A percentile compares a stretch with the other conserved stretches of the same genome.
Evolutionary conservation across 2,113 vertebrate genomes (phyloP).

Genomic region (Formicarius rufipectus): DNA sequence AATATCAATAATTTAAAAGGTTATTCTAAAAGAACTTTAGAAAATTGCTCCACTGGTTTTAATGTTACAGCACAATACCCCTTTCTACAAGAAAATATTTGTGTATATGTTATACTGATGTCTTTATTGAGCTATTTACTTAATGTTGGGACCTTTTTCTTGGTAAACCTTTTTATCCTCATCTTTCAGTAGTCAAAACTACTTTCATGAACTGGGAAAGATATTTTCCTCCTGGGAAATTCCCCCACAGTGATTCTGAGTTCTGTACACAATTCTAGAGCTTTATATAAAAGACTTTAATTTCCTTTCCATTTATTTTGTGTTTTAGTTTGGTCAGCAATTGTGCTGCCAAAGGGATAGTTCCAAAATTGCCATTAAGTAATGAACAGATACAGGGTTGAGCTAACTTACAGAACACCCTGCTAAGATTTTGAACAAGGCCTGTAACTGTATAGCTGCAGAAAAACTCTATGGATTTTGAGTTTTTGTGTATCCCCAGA

Average conservation of each 20-base stretch:
- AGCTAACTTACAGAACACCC: neutral
- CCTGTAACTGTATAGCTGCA: neutral
- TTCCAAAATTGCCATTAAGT: neutral
- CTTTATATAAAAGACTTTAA: neutral
- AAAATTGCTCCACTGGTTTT: neutral
- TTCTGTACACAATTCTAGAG: neutral
- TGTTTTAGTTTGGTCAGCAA: constrained; percentile 1
- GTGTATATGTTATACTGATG: neutral
- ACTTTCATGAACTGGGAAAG: neutral
- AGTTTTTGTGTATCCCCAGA: neutral
- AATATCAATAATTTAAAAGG: constrained; percentile 44
- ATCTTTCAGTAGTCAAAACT: neutral
- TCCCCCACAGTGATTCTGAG: neutral
- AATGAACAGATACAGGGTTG: neutral
- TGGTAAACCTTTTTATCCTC: neutral
- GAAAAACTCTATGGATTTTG: neutral
- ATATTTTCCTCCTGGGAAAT: neutral
- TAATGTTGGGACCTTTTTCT: neutral
- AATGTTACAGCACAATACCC: neutral
- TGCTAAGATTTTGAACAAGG: neutral
- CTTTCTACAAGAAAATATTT: neutral
- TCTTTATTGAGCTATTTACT: neutral
- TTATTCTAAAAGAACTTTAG: neutral
- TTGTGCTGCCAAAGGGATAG: neutral
- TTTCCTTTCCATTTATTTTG: neutral